Conservation (phyloP, 2,888 invertebrate species). For the Ochropleura plecta region DNA sequence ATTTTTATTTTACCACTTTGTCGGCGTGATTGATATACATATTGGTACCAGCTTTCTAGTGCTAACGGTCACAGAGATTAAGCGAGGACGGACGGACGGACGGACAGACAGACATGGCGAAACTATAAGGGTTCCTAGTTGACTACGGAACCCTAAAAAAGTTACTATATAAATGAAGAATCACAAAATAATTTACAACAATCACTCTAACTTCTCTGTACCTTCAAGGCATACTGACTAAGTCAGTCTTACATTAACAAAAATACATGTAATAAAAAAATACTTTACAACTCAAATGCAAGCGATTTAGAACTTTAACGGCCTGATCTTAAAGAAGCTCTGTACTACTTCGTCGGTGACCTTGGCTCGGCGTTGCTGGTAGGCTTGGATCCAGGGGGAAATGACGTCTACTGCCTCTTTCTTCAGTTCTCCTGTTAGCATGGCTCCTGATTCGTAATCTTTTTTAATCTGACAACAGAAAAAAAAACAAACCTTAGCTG, state of each 20-base stretch:
- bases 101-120: no score
- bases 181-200: constrained; percentile 26
- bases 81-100: no score
- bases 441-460: constrained; percentile 95
- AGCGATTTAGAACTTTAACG: constrained; percentile 90
- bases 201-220: constrained; percentile 1
- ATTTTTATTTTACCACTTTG: no score
- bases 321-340: constrained; percentile 96
- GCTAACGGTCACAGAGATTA: no score
- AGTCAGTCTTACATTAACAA: constrained; percentile 49
- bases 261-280: constrained; percentile 30
- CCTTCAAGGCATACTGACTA: constrained; percentile 56
- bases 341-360: constrained; percentile 96
- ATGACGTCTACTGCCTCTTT: constrained; percentile 95
- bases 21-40: no score
- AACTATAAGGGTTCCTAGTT: no score
- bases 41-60: no score
- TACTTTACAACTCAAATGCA: constrained; percentile 9
- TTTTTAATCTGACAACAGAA: constrained; percentile 86
- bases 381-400: constrained; percentile 93
- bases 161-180: neutral
- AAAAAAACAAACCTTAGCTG: no score
- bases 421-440: constrained; percentile 98
- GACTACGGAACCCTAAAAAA: no score
- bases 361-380: constrained; percentile 94